Base-by-base conservation (phyloP, 2,113 vertebrate species). In the Machaerirhynchus nigripectus region DNA sequence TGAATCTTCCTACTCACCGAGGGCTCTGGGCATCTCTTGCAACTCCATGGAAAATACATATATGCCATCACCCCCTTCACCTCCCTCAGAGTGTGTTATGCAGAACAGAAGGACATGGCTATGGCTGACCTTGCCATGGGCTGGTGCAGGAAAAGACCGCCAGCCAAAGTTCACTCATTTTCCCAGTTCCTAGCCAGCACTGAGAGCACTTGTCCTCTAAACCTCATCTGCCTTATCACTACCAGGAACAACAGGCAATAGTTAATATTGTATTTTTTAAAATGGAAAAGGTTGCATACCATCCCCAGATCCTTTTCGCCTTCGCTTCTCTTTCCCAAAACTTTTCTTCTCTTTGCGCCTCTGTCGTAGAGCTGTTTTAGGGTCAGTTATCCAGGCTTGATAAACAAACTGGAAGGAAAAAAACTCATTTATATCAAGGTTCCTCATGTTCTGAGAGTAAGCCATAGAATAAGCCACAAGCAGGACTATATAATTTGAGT, bases 351-450 rank as follows among this genome's bases (percentile, higher is more conserved):
- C 98, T 97, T 98, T 99, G 80, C 94, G 97, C 26, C 98, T 97
- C 53, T 99, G 98, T 89, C 98, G 99, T 55, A 99, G 97, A 13
- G 99, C 99, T 14, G 99, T 99, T 98, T 99, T 99, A 46, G 99
- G 99, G 96, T 99, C 99, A 42, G 99, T 99, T 94, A 99, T 99
- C 99, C 99, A 99, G 80, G 99, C 98, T 65, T 99, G 99, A 96
- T 99, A 99, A 63, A 99, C 97, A 97, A 99, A 99, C 99, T 99
- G 97, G 55, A 97, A 87, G 82, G 93, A 94, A 75, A 94, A 94
- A 95, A 95, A 85, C 26, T 81, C 7, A 95, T 84, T 98, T 94
- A 94, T 90, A 95, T 93, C 85, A 87, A 92, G 42, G 16, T 49
- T 70, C 86, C 90, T 74, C 47, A 61, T 76, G 59, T 84, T 89